Base-by-base conservation (phyloP, 1,140 invertebrate genomes). In the Drosophila yakuba region DNA sequence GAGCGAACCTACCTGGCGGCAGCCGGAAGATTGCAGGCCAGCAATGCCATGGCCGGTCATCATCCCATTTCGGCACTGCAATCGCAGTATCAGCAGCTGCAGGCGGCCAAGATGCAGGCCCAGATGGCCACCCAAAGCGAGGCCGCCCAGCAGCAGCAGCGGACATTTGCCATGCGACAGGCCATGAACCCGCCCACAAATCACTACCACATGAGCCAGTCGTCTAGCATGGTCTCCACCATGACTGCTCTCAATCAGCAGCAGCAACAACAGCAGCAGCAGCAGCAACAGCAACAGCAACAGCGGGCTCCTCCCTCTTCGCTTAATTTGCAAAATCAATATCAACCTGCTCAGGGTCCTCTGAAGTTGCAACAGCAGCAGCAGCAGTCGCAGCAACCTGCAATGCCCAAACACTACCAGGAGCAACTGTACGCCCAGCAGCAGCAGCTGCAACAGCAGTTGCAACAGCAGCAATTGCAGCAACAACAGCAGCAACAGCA, bases 81-180 rank as follows among this genome's bases (percentile, higher is more conserved):
- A 80, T 81, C 93, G 8, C 92, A 93, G 59, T 94, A 94, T 78
- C 93, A 94, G 48, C 93, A 94, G 83, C 89, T 95, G 64, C 94
- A 95, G 79, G 94, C 94, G 78, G 94, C 94, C 93, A 94, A 94
- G 83, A 89, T 95, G 75, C 94, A 94, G 66, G 94, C 94, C 32
- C 94, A 95, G 72, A 75, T 95, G 59, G 93, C 94, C 64, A 94
- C 94, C 64, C 94, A 95, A 68, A 94, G 93, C 72, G 94, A 95
- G 72, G 94, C 94, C 25, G 93, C 93, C 60, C 93, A 94, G 89
- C 94, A 94, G 72, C 94, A 94, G 74, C 94, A 95, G 63, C 93
- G 94, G 68, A 94, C 94, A 36, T 95, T 95, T 74, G 94, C 94
- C 25, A 93, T 94, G 86, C 80, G 94, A 12, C 94, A 95, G 84